A percentile compares a stretch with the other conserved stretches of the same genome.
Evolutionary conservation across 2,113 vertebrate genomes (phyloP).

Genomic region (Myotis lucifugus): DNA sequence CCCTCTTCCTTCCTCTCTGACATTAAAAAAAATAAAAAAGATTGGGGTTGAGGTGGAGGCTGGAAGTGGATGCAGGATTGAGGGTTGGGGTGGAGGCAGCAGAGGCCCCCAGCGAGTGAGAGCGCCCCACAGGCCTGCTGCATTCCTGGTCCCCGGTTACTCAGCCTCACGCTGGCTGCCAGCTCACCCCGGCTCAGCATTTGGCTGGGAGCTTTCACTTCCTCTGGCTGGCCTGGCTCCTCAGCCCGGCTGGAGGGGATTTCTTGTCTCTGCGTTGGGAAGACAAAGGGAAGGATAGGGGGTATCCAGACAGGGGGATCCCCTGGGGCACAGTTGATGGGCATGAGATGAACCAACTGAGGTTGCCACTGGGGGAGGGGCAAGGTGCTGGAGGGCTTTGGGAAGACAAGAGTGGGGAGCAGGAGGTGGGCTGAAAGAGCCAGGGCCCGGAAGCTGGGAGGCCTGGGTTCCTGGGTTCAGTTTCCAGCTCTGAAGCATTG

Average conservation of each 20-base stretch:
- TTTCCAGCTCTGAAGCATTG: neutral
- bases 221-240: neutral
- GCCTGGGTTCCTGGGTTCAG: neutral
- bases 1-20: no score
- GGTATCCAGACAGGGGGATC: slow-evolving; percentile 53
- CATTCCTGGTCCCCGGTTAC: neutral
- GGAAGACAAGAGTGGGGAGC: neutral
- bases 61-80: neutral
- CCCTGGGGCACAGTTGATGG: slow-evolving; percentile 3
- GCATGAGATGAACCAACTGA: neutral
- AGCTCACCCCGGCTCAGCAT: neutral
- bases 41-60: neutral
- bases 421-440: no score
- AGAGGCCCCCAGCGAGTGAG: neutral
- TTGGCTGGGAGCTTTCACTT: slow-evolving; percentile 58
- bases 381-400: fast-evolving
- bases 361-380: neutral
- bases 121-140: neutral
- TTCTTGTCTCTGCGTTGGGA: slow-evolving; percentile 12
- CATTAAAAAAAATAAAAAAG: neutral
- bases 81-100: neutral
- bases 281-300: slow-evolving; percentile 40
- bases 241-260: slow-evolving; percentile 45
- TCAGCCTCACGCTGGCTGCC: neutral
- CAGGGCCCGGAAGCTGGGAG: neutral